Evolutionary conservation across 2,888 invertebrate genomes (phyloP), one percentile per base, ranked within the genome.

Genomic region (Phytoseiulus persimilis): DNA sequence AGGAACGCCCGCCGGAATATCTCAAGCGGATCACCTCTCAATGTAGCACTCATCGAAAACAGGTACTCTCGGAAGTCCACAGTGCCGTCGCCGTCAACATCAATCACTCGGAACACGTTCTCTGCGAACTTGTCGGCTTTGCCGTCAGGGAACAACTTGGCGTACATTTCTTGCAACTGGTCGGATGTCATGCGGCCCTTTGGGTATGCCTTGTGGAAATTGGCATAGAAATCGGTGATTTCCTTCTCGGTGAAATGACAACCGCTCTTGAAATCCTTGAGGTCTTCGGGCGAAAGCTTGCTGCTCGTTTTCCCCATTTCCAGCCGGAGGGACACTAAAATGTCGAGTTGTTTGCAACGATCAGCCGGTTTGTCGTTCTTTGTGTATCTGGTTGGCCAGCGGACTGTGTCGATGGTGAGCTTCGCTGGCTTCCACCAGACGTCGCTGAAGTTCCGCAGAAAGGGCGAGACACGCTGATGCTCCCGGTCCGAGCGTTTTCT

Each of bases 221-320:
- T 87, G 28, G 39, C 45, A n/a, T 87, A 87, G 45, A 87, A 87
- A 14, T 87, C 87, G 32, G n/a, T n/a, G 87, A 87, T 87, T 14
- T 87, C 87, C 18, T 87, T 87, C 33, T 87, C 87, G n/a, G 87
- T 87, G 87, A 87, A 87, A 87, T 87, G 32, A n/a, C 39, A 87
- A 31, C 87, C 32, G 33, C 33, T 87, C 45, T 87, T 87, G 45
- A 87, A 87, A n/a, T 87, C 87, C 39, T 87, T 87, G 14, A 87
- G 87, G 6, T 87, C 87, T 6, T 33, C 87, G 32, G 87, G 87
- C 32, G 87, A 87, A 3, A 87, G 87, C 31, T 87, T 87, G 87
- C 87, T 87, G 32, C 39, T 45, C 28, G 5, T 87, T 33, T 87
- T 87, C 5, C 87, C 87, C 87, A 87, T 87, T 31, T 33, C 18